Evolutionary conservation across 2,888 invertebrate genomes (phyloP), one percentile per base, ranked within the genome.

Genomic region (Liopterus haemorrhoidalis): DNA sequence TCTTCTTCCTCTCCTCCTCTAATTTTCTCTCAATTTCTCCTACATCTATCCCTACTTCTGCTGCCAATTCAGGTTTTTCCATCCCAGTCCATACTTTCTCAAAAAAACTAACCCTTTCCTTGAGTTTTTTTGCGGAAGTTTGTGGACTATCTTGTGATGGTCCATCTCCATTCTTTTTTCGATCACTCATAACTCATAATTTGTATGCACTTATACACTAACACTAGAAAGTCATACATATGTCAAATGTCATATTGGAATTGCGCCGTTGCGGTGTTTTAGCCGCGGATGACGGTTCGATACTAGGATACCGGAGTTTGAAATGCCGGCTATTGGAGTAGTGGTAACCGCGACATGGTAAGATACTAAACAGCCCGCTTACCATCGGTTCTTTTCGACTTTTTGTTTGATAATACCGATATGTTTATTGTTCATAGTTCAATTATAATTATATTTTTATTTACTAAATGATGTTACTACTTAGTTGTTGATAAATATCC

Each of bases 21-120:
- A 61, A 46, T 21, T 52, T 52, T 50, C 54, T 50, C 53, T 63
- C 64, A 39, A 62, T 50, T 32, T 58, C 59, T 16, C 57, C 57
- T n/a, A 62, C 59, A 46, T 62, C 59, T 32, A 55, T 51, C 24
- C 43, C 52, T 43, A 60, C 66, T 53, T 66, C 59, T 47, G 49
- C 36, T 54, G 44, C n/a, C 51, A 38, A 1, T 37, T 44, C 5
- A 51, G 70, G 63, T 45, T 60, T 63, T 41, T 57, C 28, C 30
- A 62, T 54, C 16, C 80, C 78, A 49, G 78, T 74, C 82, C 84
- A 85, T 53, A 85, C 78, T 70, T 82, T 81, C 66, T 88, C 88
- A 68, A 85, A 88, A 65, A 85, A 85, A 55, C 75, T 79, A 56
- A 88, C 86, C 57, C 84, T 79, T 60, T 85, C 82, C 51, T 78